Percentiles rank a stretch among this genome's conserved stretches.
Conservation (phyloP, 2,797 vertebrate species). For the Anabas testudineus region DNA sequence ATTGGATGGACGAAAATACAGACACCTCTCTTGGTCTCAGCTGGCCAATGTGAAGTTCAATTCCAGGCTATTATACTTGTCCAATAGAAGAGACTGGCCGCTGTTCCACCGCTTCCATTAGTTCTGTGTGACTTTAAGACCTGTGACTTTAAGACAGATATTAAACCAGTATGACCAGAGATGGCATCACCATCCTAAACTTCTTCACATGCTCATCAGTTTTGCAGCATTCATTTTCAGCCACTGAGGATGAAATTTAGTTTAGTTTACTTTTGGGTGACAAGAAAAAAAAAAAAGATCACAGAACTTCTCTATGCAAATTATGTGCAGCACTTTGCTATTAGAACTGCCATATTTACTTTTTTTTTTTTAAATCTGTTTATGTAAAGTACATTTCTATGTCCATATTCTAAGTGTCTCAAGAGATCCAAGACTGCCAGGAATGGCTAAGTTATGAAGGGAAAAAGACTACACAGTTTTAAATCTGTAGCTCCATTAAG, state of each 20-base stretch:
- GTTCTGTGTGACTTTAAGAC: slow-evolving; percentile 50
- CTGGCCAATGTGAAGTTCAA: slow-evolving; percentile 46
- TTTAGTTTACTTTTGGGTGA: neutral
- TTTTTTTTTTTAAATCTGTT: neutral
- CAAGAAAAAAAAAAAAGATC: slow-evolving; percentile 15
- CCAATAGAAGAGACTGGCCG: slow-evolving; percentile 20
- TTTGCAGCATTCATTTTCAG: slow-evolving; percentile 1
- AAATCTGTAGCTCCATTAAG: slow-evolving; percentile 38
- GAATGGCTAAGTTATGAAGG: slow-evolving; percentile 27
- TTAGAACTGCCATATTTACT: slow-evolving; percentile 21
- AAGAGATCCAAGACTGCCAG: slow-evolving; percentile 28
- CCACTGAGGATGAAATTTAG: neutral
- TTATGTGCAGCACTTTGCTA: slow-evolving; percentile 2
- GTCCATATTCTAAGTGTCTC: slow-evolving; percentile 34
- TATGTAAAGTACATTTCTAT: slow-evolving; percentile 18
- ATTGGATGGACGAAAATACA: slow-evolving; percentile 10
- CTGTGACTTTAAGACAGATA: slow-evolving; percentile 37
- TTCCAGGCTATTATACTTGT: slow-evolving; percentile 37
- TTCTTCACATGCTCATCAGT: neutral
- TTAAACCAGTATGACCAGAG: slow-evolving; percentile 31
- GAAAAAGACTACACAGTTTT: slow-evolving; percentile 35
- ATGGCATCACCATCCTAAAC: slow-evolving; percentile 27
- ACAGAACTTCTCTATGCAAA: slow-evolving; percentile 17
- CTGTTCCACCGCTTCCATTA: slow-evolving; percentile 39
- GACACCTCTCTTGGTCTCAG: slow-evolving; percentile 30